Conservation (phyloP, 2,888 invertebrate species). For the Nomada hirtipes region DNA sequence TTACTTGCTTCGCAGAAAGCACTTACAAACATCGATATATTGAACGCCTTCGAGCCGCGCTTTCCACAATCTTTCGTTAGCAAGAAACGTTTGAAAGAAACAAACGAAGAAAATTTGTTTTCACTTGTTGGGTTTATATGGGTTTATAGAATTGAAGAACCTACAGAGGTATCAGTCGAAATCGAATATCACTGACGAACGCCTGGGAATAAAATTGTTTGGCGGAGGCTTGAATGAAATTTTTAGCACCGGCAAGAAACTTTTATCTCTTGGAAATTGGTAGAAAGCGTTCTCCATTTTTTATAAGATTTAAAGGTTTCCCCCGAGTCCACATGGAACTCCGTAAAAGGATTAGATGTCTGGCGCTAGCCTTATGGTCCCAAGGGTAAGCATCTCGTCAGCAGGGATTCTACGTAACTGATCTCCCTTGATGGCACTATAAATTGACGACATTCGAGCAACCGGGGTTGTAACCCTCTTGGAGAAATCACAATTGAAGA, state of each 20-base stretch:
- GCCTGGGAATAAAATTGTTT: background rate
- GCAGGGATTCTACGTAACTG: conserved; percentile 58
- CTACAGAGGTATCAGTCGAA: too few relatives aligned
- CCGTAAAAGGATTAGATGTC: conserved; percentile 50
- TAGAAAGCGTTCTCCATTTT: conserved; percentile 22
- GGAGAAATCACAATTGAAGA: conserved; percentile 45
- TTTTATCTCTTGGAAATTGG: background rate
- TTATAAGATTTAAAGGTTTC: conserved; percentile 33
- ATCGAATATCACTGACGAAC: too few relatives aligned
- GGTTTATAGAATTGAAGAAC: background rate
- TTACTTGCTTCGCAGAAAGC: conserved; percentile 37
- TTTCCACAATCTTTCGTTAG: conserved; percentile 24
- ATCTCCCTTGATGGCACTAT: conserved; percentile 44
- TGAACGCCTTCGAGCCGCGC: conserved; percentile 17
- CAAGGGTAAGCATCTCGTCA: conserved; percentile 47
- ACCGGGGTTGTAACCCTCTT: conserved; percentile 15
- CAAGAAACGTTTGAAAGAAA: background rate
- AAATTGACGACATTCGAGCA: conserved; percentile 43
- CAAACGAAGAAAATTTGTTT: background rate
- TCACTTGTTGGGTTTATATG: background rate
- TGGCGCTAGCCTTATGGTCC: conserved; percentile 13
- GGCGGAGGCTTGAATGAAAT: background rate
- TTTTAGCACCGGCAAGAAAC: background rate
- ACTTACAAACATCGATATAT: conserved; percentile 18
- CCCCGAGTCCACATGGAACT: conserved; percentile 6